Evolutionary conservation across 2,888 invertebrate species (phyloP).

Genomic region (Papilio demoleus): DNA sequence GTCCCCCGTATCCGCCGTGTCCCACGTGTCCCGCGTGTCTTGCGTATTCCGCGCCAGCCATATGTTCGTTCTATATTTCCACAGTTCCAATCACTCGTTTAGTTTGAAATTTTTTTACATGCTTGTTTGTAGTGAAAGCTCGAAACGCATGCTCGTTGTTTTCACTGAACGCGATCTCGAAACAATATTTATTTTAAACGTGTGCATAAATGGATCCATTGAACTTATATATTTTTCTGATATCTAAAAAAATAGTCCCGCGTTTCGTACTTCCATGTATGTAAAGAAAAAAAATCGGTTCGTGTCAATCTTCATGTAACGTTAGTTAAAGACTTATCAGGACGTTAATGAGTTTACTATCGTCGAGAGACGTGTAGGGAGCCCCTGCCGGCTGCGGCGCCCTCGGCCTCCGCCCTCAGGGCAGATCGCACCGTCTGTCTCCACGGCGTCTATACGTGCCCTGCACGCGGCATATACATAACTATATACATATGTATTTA

Average conservation of each 20-base stretch:
- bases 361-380: not conserved
- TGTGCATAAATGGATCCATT: no score
- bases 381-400: not conserved
- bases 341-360: constrained; percentile 1
- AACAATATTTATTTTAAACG: not conserved
- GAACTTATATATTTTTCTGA: no score
- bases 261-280: no score
- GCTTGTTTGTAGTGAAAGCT: not conserved
- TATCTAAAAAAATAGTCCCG: no score
- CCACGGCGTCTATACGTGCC: not conserved
- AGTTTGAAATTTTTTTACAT: constrained; percentile 38
- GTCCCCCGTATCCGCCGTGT: not conserved
- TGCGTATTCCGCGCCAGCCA: constrained; percentile 47
- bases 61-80: constrained; percentile 53
- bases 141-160: not conserved
- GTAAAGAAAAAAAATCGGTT: not conserved
- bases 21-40: not conserved
- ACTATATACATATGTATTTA: not conserved
- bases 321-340: not conserved
- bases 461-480: not conserved
- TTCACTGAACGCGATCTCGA: not conserved
- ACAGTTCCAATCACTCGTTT: constrained; percentile 38
- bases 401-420: not conserved
- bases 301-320: not conserved
- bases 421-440: not conserved